phyloP scores from a whole-genome alignment of 1,140 invertebrate genomes.

The Aphidius ervi region DNA sequence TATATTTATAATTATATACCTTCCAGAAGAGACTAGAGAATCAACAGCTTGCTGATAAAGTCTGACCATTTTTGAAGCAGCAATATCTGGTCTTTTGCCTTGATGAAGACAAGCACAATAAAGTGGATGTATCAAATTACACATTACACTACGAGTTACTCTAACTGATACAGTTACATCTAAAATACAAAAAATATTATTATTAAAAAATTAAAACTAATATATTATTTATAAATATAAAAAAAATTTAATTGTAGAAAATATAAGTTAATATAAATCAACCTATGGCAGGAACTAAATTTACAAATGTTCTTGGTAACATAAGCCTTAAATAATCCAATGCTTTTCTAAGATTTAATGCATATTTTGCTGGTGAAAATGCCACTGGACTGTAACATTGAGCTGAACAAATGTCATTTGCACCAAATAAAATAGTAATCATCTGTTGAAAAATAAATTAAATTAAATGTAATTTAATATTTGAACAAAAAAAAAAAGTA shows the following conservation, averaged over 20 bases:
- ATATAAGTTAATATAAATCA: slow-evolving; percentile 29
- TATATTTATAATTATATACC: slow-evolving; percentile 28
- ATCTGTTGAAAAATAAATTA: slow-evolving; percentile 38
- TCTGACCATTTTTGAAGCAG: slow-evolving; percentile 56
- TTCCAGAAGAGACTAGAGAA: slow-evolving; percentile 55
- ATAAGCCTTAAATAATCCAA: slow-evolving; percentile 64
- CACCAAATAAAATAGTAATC: slow-evolving; percentile 81
- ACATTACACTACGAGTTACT: slow-evolving; percentile 62
- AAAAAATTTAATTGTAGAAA: slow-evolving; percentile 8
- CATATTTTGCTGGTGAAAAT: slow-evolving; percentile 61
- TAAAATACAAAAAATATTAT: slow-evolving; percentile 33
- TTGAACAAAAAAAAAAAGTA: slow-evolving; percentile 1
- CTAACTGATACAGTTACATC: slow-evolving; percentile 68
- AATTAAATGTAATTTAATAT: background rate
- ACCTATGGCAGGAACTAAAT: slow-evolving; percentile 73
- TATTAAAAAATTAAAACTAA: slow-evolving; percentile 1
- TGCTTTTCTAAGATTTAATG: slow-evolving; percentile 60
- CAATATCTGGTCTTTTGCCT: slow-evolving; percentile 54
- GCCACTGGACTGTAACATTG: slow-evolving; percentile 63
- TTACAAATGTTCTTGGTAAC: slow-evolving; percentile 72
- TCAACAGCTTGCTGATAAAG: slow-evolving; percentile 64
- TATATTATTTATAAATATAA: background rate
- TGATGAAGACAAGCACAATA: slow-evolving; percentile 71
- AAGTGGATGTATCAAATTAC: slow-evolving; percentile 63
- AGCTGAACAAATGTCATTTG: slow-evolving; percentile 78